A percentile compares a stretch with the other conserved stretches of the same genome.
These are phyloP conservation scores for Siniperca undulata DNA, from an alignment of 2,797 vertebrate species.

Conservation along the genomic window DNA sequence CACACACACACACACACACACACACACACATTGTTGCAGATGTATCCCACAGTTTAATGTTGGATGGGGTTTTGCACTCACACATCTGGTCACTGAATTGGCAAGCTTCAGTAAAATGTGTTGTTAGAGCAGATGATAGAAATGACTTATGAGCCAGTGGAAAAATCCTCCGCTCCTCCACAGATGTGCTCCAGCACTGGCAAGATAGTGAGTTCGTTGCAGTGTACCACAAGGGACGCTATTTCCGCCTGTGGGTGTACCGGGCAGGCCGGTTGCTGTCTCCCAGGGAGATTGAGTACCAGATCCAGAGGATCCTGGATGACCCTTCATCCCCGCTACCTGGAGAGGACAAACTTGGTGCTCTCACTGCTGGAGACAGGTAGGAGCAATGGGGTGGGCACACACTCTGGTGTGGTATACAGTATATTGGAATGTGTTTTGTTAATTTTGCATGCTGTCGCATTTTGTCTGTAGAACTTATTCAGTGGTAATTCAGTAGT, in stretches of 20 bases:
- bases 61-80: neutral
- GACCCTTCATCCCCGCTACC: constrained; percentile 83
- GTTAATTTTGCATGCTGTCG: no score
- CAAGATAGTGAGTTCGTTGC: constrained; percentile 90
- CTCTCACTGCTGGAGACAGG: constrained; percentile 90
- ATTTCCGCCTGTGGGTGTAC: constrained; percentile 88
- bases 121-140: neutral
- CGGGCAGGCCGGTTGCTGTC: constrained; percentile 84
- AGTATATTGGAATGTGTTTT: no score
- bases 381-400: constrained; percentile 37
- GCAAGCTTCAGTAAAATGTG: neutral
- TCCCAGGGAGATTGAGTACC: constrained; percentile 88
- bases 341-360: constrained; percentile 89
- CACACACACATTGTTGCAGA: constrained; percentile 1
- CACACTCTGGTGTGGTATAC: neutral
- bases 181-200: constrained; percentile 89
- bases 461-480: no score
- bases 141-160: neutral
- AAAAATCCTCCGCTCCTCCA: neutral
- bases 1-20: constrained; percentile 82
- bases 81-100: neutral
- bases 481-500: no score
- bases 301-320: constrained; percentile 90
- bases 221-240: constrained; percentile 89
- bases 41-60: neutral